These are phyloP conservation scores for Eupelmus urozonus DNA, from an alignment of 2,888 invertebrate genomes.

Conservation along the genomic window DNA sequence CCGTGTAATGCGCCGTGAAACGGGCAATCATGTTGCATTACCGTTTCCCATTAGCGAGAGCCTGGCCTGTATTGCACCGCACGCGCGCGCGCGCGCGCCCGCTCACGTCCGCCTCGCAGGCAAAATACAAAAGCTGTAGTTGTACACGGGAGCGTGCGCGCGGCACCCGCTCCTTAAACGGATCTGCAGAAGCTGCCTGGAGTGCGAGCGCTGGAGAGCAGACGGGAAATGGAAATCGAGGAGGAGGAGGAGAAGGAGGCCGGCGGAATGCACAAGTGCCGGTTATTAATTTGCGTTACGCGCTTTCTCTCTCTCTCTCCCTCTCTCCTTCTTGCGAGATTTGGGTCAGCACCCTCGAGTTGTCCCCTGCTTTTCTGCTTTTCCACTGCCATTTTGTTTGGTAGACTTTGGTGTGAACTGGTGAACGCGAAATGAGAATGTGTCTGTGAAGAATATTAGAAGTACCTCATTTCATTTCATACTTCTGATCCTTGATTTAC, in stretches of 20 bases:
- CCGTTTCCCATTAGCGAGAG: constrained; percentile 57
- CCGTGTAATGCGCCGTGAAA: constrained; percentile 67
- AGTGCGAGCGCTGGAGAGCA: neutral
- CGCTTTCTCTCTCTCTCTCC: no score
- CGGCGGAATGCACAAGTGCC: neutral
- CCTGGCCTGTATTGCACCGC: neutral
- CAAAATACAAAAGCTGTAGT: constrained; percentile 28
- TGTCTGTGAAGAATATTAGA: no score
- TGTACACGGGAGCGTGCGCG: neutral
- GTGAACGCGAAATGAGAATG: no score
- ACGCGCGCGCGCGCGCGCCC: neutral
- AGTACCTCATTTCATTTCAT: no score
- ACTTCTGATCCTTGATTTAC: no score
- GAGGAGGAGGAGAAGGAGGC: neutral
- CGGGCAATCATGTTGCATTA: constrained; percentile 66
- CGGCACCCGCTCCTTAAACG: constrained; percentile 1
- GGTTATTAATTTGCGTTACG: constrained; percentile 7
- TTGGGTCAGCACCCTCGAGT: no score
- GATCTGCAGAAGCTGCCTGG: constrained; percentile 40
- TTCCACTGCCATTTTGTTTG: no score
- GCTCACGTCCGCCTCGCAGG: neutral
- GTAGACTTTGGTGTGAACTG: no score
- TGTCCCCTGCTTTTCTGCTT: no score
- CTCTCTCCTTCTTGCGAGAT: no score
- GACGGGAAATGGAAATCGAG: constrained; percentile 24